Conservation (phyloP, 2,113 vertebrate genomes). For the Apaloderma vittatum region DNA sequence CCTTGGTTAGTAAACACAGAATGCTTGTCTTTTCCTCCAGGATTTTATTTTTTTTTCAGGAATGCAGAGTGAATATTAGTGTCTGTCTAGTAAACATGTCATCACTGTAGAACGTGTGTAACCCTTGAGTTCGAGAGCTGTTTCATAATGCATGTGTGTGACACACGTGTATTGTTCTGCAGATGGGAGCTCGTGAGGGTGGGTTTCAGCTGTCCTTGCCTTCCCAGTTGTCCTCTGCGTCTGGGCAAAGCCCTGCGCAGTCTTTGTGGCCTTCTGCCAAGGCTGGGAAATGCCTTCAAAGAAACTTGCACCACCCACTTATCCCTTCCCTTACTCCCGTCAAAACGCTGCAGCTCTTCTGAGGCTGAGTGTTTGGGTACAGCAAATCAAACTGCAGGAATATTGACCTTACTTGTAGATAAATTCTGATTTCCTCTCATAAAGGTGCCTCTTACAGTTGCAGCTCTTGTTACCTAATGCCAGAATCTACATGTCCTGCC, state of each 20-base stretch:
- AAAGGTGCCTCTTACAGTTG: neutral
- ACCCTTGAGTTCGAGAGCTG: neutral
- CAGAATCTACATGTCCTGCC: fast-evolving
- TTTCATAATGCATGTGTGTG: neutral
- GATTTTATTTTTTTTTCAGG: neutral
- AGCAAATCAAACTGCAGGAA: neutral
- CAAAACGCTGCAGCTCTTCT: neutral
- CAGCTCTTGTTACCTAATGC: neutral
- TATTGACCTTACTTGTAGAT: neutral
- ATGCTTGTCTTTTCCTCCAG: neutral
- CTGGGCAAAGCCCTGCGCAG: neutral
- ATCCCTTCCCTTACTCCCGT: neutral
- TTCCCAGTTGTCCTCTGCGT: neutral
- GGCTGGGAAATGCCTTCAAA: neutral
- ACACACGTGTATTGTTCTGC: neutral
- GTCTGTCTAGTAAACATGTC: neutral
- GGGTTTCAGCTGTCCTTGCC: neutral
- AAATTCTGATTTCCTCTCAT: fast-evolving
- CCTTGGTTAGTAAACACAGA: neutral
- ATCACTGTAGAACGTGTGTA: neutral
- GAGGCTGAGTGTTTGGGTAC: neutral
- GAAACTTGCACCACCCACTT: neutral
- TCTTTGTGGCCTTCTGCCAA: neutral
- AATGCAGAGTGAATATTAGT: neutral
- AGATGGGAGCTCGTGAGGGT: neutral